These are phyloP conservation scores for Caradrina clavipalpis DNA, from an alignment of 2,888 invertebrate species.

Conservation along the genomic window DNA sequence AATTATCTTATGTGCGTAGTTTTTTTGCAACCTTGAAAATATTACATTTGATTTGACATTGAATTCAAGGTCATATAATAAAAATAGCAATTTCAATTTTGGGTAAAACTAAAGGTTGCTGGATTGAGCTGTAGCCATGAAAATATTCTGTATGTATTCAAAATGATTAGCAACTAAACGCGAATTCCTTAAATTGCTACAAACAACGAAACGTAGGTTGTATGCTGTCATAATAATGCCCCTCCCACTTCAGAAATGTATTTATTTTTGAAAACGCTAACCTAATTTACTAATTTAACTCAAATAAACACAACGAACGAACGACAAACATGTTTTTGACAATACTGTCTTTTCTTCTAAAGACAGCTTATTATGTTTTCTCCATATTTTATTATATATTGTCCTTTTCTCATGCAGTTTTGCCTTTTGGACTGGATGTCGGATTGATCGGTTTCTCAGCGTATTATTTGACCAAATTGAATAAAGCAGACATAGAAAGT, in stretches of 20 bases:
- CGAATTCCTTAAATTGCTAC: constrained; percentile 14
- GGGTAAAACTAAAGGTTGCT: neutral
- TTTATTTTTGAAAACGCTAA: constrained; percentile 82
- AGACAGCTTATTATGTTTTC: constrained; percentile 73
- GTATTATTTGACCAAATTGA: constrained; percentile 81
- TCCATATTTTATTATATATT: constrained; percentile 74
- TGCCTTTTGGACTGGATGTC: constrained; percentile 84
- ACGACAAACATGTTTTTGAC: constrained; percentile 81
- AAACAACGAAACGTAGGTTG: constrained; percentile 42
- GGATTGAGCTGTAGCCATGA: constrained; percentile 19
- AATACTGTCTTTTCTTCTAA: constrained; percentile 72
- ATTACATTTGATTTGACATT: constrained; percentile 19
- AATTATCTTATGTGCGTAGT: neutral
- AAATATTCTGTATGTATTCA: constrained; percentile 44
- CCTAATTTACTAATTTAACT: constrained; percentile 45
- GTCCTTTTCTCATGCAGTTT: constrained; percentile 80
- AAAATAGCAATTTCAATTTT: neutral
- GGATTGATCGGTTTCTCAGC: constrained; percentile 79
- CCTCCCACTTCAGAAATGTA: constrained; percentile 72
- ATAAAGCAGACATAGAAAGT: constrained; percentile 81
- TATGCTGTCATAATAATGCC: constrained; percentile 68
- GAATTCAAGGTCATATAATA: constrained; percentile 18
- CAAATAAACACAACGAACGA: constrained; percentile 73
- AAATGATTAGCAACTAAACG: constrained; percentile 42
- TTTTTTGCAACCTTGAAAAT: neutral